Base-by-base conservation (phyloP, 2,888 invertebrate genomes). In the Beris chalybata region DNA sequence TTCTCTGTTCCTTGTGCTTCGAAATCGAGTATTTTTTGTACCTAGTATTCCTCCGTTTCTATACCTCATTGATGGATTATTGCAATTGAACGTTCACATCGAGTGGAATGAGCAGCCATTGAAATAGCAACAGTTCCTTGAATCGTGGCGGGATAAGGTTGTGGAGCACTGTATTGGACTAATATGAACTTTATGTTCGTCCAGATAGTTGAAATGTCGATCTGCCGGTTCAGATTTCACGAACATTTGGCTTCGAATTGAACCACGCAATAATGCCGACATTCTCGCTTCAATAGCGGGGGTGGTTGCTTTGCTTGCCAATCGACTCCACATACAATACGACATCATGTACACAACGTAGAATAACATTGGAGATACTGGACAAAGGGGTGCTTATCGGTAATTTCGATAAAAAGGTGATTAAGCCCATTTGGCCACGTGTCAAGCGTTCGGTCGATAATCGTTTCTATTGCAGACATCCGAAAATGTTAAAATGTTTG, bases 391-490 rank as follows among this genome's bases (percentile, higher is more conserved):
- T 29, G 54, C 64, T 64, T 64, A 64, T 64, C 64, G 30, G 64
- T 13, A 54, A 54, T 55, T 55, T 64, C 22, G 64, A 64, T 64
- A 64, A 64, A 64, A 64, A 69, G 69, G 66, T 69, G 66, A 69
- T 67, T 69, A 64, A 65, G 61, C 64, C 67, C 56, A 65, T 66
- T 69, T 53, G 67, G 69, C 45, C 69, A 69, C 69, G 69, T 69
- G 69, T 69, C 69, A 67, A 47, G 56, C 67, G 44, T 53, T 59
- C 47, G 69, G 69, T 64, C 65, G 66, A 61, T 67, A 69, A 69
- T 69, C 66, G 64, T 13, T 32, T 55, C 15, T 45, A 43, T 53
- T 32, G 38, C 64, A 45, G 43, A 48, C 22, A 5, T 29, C 43
- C 9, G 38, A 52, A 29, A 47, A 32, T 32, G 38, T 22, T n/a